Base-by-base conservation (phyloP, 1,140 invertebrate species). In the Vollenhovia emeryi region DNA sequence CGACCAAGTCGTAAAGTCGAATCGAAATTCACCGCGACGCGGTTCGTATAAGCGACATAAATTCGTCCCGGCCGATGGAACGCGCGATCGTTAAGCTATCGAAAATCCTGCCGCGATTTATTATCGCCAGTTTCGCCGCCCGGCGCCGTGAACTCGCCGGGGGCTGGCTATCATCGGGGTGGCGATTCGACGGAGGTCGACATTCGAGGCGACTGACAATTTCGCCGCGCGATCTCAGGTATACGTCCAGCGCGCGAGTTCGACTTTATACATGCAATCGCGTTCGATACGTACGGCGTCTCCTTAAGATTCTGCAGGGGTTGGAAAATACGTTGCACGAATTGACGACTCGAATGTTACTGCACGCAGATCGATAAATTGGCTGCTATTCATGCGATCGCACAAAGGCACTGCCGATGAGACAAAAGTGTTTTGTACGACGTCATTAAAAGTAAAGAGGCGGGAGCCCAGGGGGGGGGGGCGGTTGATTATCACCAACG, bases 81-180 rank as follows among this genome's bases (percentile, higher is more conserved):
- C 64, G 74, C 60, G 85, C 43, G 89, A 91, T 90, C 89, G 90
- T 91, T 90, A 90, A 91, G 83, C 85, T 80, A 85, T 78, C 64
- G 89, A 76, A n/a, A 86, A 91, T 83, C 79, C 85, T 45, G 36
- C 43, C 40, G 57, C 55, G 83, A 90, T 91, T 91, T 91, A 91
- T 91, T 89, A 89, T 88, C 78, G 57, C 8, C 30, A 45, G 30
- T 45, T 69, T 87, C 79, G 68, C 82, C 85, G 79, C 50, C 79
- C 43, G 84, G n/a, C 74, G 45, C 21, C 62, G 80, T 87, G 88
- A 90, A 91, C 80, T 90, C 84, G 36, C 21, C 40, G 6, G 0
- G 11, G 0, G 11, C 33, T 21, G n/a, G 18, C 57, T 64, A 64
- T 59, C 21, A 8, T 11, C n/a, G n/a, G n/a, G n/a, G n/a, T n/a